Evolutionary conservation across 2,113 vertebrate genomes (phyloP), one percentile per base, ranked within the genome.

Genomic region (Sinocyclocheilus anophthalmus): DNA sequence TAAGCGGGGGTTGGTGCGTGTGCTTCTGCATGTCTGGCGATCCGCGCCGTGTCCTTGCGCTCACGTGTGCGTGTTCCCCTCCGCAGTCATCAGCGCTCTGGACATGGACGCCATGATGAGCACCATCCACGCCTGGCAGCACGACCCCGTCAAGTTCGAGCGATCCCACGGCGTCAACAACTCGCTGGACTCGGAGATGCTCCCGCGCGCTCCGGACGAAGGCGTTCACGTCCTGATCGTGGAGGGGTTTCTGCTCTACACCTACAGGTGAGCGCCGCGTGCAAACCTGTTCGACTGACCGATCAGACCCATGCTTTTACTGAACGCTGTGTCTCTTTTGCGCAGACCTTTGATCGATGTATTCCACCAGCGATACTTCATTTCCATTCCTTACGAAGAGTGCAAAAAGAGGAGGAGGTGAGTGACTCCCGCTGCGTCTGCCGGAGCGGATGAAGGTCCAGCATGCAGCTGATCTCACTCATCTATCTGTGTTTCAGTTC

Each of bases 91-190:
- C n/a, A 95, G 94, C 91, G 94, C 97, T 12, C 87, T 99, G 94
- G 97, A 99, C 91, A 99, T 99, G 96, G 97, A 97, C 77, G 96
- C 98, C 87, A 97, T 99, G 97, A 96, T 99, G 96, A 96, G 92
- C 89, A 99, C 98, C 1, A 97, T 99, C 92, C 94, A 93, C 0
- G 97, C 95, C 39, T 99, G 98, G 98, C 63, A 92, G 77, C 95
- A 95, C 81, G 96, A 96, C 89, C 98, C 97, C 0, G 93, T 93
- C 87, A 99, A 99, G 90, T 99, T 99, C 84, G 98, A 98, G 88
- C 95, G 96, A 12, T 97, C 98, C 4, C 98, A 99, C 3, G 98
- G 98, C 48, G 93, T 99, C 85, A 95, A 94, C 86, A 97, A 96
- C 91, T 94, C 92, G 5, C 86, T 95, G 91, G 96, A 96, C 76